Evolutionary conservation across 1,140 invertebrate species (phyloP).

Genomic region (Bradysia coprophila): DNA sequence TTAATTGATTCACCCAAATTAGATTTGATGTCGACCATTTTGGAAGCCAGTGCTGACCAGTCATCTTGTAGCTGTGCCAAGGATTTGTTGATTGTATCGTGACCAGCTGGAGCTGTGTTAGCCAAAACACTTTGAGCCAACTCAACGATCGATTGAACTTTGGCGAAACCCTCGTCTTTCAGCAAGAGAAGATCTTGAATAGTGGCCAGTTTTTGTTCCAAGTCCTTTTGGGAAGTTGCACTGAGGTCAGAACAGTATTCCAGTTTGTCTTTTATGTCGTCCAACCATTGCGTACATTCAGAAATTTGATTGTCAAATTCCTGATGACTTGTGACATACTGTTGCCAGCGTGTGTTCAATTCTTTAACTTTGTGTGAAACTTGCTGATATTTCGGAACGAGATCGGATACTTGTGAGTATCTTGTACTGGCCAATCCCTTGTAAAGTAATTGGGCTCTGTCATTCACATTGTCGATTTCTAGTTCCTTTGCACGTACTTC

Average conservation of each 20-base stretch:
- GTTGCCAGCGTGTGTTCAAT: constrained; percentile 74
- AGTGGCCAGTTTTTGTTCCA: constrained; percentile 66
- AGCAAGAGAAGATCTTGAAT: constrained; percentile 71
- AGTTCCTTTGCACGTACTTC: constrained; percentile 79
- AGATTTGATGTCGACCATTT: constrained; percentile 78
- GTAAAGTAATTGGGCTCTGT: constrained; percentile 69
- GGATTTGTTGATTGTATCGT: constrained; percentile 67
- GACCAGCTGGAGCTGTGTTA: constrained; percentile 76
- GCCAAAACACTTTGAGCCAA: constrained; percentile 79
- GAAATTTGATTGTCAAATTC: constrained; percentile 65
- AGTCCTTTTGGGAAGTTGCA: constrained; percentile 61
- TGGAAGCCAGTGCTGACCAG: constrained; percentile 70
- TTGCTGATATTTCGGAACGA: constrained; percentile 80
- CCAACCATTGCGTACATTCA: constrained; percentile 69
- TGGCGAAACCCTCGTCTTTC: constrained; percentile 81
- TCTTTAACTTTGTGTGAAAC: constrained; percentile 82
- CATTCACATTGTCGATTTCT: constrained; percentile 82
- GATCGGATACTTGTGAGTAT: constrained; percentile 63
- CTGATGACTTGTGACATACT: constrained; percentile 76
- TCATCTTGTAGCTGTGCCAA: constrained; percentile 71
- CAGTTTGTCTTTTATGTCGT: constrained; percentile 65
- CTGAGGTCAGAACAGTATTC: constrained; percentile 67
- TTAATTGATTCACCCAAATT: constrained; percentile 77
- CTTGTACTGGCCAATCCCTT: constrained; percentile 40
- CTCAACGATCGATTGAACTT: constrained; percentile 72